Conservation (phyloP, 2,113 vertebrate genomes). For the Cavia aperea region DNA sequence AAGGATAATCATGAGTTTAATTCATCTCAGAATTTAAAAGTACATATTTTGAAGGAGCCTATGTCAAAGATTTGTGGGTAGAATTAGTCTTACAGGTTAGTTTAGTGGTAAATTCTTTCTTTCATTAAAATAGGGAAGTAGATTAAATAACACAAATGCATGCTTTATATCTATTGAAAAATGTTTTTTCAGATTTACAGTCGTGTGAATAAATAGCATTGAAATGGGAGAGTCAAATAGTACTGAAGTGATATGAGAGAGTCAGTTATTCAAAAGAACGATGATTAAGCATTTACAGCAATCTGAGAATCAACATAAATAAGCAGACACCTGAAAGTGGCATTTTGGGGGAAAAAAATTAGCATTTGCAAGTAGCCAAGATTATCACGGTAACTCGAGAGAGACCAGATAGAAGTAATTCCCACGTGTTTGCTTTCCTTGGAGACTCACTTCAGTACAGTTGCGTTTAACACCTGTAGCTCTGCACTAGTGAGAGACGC, state of each 20-base stretch:
- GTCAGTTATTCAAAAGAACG: not conserved
- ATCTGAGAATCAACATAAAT: not conserved
- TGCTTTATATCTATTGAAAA: conserved; percentile 19
- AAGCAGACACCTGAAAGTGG: not conserved
- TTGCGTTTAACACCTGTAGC: conserved; percentile 1
- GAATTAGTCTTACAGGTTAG: conserved; percentile 17
- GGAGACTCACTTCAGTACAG: not conserved
- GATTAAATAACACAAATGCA: not conserved
- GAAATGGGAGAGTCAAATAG: not conserved
- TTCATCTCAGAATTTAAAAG: not conserved
- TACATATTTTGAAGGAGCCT: conserved; percentile 1
- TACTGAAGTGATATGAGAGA: not conserved
- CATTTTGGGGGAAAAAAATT: not conserved
- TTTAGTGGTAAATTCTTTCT: conserved; percentile 10
- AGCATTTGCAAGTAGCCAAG: not conserved
- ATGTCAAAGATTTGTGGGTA: not conserved
- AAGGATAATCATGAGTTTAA: not conserved
- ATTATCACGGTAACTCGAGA: not conserved
- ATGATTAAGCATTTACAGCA: not conserved
- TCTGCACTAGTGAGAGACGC: not conserved
- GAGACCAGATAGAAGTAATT: not conserved
- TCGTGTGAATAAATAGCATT: not conserved
- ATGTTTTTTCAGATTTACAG: conserved; percentile 23
- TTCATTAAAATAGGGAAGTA: conserved; percentile 1
- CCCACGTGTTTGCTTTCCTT: not conserved